Evolutionary conservation across 2,888 invertebrate species (phyloP), one percentile per base, ranked within the genome.

Genomic region (Doris montereyensis): DNA sequence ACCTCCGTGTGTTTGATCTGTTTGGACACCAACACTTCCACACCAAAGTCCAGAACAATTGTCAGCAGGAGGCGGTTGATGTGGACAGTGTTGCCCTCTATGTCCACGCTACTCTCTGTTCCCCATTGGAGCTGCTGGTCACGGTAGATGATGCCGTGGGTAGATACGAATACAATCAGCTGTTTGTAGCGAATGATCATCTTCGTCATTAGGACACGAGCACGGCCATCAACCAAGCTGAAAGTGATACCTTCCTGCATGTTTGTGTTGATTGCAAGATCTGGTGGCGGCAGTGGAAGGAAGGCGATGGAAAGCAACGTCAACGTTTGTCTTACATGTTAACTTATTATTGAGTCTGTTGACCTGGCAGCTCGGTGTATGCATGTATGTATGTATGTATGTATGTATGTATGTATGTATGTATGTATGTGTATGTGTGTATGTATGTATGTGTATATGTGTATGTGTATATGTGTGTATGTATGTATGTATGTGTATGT

Each of bases 21-120:
- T 41, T 70, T 80, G n/a, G 68, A 71, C 32, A 81, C 65, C 57
- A 65, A 60, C 30, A 78, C 65, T n/a, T 65, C 76, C 28, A 70
- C 76, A 5, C 79, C 73, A n/a, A 34, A 70, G 35, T 81, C 72
- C 32, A 79, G 32, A 4, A 60, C 76, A n/a, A 81, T 35, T n/a
- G 62, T 60, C 32, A 81, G 68, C 3, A 28, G 26, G 2, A 41
- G 26, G 32, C 35, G 68, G 13, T 65, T 57, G 35, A 76, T 60
- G 21, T 67, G 78, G 13, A 72, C 30, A 57, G 72, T 62, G 34
- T 73, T 76, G 10, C 76, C 77, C 1, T 52, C 35, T 26, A 67
- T 21, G 26, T 41, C 41, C 21, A 71, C 67, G 10, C 75, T 41
- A n/a, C n/a, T 13, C 2, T 41, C 68, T 21, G 72, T 32, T 35